phyloP scores from a whole-genome alignment of 64 coral and sea anemone genomes.

The Montipora capricornis region DNA sequence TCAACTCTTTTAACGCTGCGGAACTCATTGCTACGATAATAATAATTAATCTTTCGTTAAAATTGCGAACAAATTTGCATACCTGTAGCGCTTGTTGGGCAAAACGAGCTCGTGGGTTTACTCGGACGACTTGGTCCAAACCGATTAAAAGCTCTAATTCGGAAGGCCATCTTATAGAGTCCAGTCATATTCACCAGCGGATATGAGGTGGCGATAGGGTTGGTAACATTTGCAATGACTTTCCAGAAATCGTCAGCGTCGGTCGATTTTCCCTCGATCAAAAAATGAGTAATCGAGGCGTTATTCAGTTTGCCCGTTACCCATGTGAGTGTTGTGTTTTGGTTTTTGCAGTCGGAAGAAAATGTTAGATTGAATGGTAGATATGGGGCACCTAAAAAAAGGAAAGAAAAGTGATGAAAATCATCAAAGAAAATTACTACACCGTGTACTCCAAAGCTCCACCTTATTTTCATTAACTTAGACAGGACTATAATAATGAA shows the following conservation, averaged over 20 bases:
- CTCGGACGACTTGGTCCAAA: conserved; percentile 82
- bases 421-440: too few species aligned
- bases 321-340: conserved; percentile 58
- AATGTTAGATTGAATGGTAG: conserved; percentile 59
- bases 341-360: conserved; percentile 52
- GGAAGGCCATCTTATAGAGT: conserved; percentile 60
- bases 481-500: too few species aligned
- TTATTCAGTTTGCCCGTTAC: conserved; percentile 26
- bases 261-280: conserved; percentile 76
- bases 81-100: conserved; percentile 35
- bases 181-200: conserved; percentile 36
- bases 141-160: conserved; percentile 75
- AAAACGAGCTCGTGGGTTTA: conserved; percentile 32
- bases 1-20: too few species aligned
- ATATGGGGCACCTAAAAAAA: conserved; percentile 67
- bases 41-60: too few species aligned
- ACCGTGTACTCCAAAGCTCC: too few species aligned
- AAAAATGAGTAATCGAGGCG: conserved; percentile 66
- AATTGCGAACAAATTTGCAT: background rate
- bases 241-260: conserved; percentile 57
- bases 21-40: too few species aligned
- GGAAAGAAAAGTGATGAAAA: background rate
- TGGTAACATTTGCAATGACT: conserved; percentile 62
- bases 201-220: conserved; percentile 64
- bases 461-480: too few species aligned